Evolutionary conservation across 2,888 invertebrate genomes (phyloP).

Genomic region (Epinotia nisella): DNA sequence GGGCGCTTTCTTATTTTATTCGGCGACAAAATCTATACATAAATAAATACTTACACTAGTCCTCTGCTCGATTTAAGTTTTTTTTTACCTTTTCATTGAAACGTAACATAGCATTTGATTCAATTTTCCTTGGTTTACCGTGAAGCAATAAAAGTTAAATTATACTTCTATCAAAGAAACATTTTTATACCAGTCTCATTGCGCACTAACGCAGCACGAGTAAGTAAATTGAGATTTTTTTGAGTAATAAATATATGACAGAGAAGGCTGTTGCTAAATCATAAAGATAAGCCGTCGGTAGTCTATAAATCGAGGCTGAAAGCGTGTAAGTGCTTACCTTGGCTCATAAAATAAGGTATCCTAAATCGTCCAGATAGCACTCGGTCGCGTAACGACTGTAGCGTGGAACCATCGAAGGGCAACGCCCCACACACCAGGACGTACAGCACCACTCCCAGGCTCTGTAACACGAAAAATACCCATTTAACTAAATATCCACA

Average conservation of each 20-base stretch:
- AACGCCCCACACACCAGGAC: slow-evolving; percentile 98
- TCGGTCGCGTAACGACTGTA: slow-evolving; percentile 95
- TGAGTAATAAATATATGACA: not conserved
- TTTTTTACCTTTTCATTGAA: not conserved
- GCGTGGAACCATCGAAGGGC: slow-evolving; percentile 97
- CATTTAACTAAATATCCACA: not conserved
- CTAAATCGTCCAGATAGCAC: slow-evolving; percentile 97
- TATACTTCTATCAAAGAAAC: not conserved
- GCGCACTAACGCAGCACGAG: not conserved
- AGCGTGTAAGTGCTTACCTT: slow-evolving; percentile 86
- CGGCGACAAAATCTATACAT: no score
- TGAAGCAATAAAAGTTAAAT: slow-evolving; percentile 10
- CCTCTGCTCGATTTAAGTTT: not conserved
- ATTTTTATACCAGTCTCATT: not conserved
- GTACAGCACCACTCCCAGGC: slow-evolving; percentile 97
- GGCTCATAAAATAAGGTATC: slow-evolving; percentile 99
- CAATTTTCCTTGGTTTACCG: not conserved
- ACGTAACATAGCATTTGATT: not conserved
- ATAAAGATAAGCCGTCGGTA: not conserved
- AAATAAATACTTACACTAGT: no score
- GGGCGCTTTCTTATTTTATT: no score
- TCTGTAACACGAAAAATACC: slow-evolving; percentile 85
- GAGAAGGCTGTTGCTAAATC: not conserved
- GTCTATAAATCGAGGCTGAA: slow-evolving; percentile 1
- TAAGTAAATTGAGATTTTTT: not conserved